Base-by-base conservation (phyloP, 2,888 invertebrate species). In the Heliconius ethilla region DNA sequence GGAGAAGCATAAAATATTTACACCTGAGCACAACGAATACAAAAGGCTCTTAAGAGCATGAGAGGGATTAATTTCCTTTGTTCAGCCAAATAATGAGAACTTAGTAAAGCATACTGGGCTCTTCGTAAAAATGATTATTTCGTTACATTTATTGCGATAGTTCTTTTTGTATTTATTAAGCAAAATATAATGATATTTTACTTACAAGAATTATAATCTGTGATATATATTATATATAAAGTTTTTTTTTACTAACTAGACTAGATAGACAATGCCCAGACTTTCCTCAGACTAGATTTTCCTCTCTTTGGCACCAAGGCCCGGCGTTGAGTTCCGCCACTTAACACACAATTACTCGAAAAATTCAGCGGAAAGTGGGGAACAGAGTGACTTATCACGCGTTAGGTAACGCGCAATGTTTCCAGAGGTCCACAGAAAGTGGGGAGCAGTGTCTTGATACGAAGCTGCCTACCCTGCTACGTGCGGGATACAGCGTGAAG, bases 1-100 rank as follows among this genome's bases (percentile, higher is more conserved):
- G 29, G 66, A 25, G 75, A 51, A 59, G n/a, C 59, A 70, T 72
- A 72, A 55, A 76, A 66, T 76, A 72, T 76, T 76, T 65, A 72
- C 72, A 76, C 55, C 63, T 55, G 37, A 76, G 72, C 25, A 72
- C 33, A 33, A 55, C 11, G 76, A 72, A 66, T 66, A 25, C 37
- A 45, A 77, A 72, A 78, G 75, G 76, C 29, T 70, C 79, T 76
- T 77, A 78, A 75, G 76, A 76, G 78, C 62, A 45, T 65, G 29
- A 72, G 45, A 74, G 70, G 80, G 78, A 78, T 80, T 78, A 78
- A 80, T 76, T 74, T 76, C 62, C 80, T 80, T 80, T 80, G 78
- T 78, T 76, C 74, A 70, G 15, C n/a, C 72, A 59, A 37, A 74
- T 80, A 80, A 78, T 70, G 78, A 78, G 74, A 78, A 73, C 75